Evolutionary conservation across 2,888 invertebrate genomes (phyloP), one percentile per base, ranked within the genome.

Genomic region (Sinopyrophorus schimmeli): DNA sequence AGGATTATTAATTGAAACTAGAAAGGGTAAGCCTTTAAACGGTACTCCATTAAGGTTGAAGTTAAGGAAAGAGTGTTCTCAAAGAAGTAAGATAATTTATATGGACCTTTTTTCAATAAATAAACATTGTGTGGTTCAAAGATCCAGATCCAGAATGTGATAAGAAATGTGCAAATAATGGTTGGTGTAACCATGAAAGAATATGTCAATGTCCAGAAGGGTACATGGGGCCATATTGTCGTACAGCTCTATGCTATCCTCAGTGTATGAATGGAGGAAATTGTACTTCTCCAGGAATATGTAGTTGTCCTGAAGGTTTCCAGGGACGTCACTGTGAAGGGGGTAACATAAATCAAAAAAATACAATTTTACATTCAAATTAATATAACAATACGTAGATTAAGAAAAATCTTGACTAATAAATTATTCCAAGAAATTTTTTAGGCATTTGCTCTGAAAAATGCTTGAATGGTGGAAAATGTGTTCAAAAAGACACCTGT

Each of bases 381-480:
- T 41, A 24, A 20, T 28, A 10, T 2, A 6, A 7, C 5, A 11
- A 12, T 14, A 27, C 11, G 14, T 26, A 12, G 3, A 7, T 12
- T 27, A 1, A 12, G 3, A 27, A n/a, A n/a, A n/a, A n/a, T n/a
- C n/a, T n/a, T n/a, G n/a, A n/a, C n/a, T 26, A 26, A 12, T 28
- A 15, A 4, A 2, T 15, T 4, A 12, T n/a, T 44, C 20, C 24
- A 35, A 43, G 48, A 51, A 70, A 54, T 52, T 38, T 76, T 75
- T 24, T 74, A 93, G 93, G 93, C 57, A 92, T 94, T 67, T 95
- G 95, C 72, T 80, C 86, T 9, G 85, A 92, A 64, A 92, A 92
- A 71, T 96, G 96, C 73, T 76, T 89, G 54, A 95, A 96, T 70
- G 93, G 94, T 11, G 96, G 96, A 3, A 92, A 92, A 73, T 96